Base-by-base conservation (phyloP, 2,113 vertebrate species). In the Panurus biarmicus region DNA sequence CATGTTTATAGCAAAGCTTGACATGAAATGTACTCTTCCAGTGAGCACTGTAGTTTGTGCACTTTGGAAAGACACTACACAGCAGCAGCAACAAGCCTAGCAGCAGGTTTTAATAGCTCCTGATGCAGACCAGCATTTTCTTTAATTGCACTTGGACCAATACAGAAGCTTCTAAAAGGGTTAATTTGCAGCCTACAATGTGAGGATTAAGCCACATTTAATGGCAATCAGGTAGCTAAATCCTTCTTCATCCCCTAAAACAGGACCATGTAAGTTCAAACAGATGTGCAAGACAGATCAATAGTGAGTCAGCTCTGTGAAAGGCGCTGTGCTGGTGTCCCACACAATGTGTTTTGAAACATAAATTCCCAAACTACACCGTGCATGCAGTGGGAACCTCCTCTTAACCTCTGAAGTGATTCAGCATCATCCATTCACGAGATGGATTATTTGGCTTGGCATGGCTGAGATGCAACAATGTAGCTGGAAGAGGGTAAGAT, bases 141-240 rank as follows among this genome's bases (percentile, higher is more conserved):
- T 48, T 77, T 60, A 85, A 85, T 29, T 22, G 10, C 38, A 56
- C 67, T 64, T 48, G 51, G n/a, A 54, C 17, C 3, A 13, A 66
- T 15, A 58, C 18, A 82, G 56, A 36, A 80, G 44, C 44, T 64
- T 51, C 54, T 12, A 48, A 73, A 94, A 83, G 79, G 78, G 90
- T 94, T 95, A 95, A 96, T 78, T 93, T 93, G 56, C 72, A 86
- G 82, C 47, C 71, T 14, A 38, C 47, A 82, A 10, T 3, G 7
- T 17, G n/a, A 76, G 64, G 87, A 95, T 96, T 92, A 93, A 77
- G 60, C 47, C 36, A 90, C 60, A 60, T 84, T 90, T 93, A 90
- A 95, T 29, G 64, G 73, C 69, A 95, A 80, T 94, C 67, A 78
- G 67, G 91, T 93, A 96, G 54, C 64, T 84, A 92, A 96, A 91